Evolutionary conservation across 2,113 vertebrate species (phyloP), one percentile per base, ranked within the genome.

Genomic region (Toxotes jaculatrix): DNA sequence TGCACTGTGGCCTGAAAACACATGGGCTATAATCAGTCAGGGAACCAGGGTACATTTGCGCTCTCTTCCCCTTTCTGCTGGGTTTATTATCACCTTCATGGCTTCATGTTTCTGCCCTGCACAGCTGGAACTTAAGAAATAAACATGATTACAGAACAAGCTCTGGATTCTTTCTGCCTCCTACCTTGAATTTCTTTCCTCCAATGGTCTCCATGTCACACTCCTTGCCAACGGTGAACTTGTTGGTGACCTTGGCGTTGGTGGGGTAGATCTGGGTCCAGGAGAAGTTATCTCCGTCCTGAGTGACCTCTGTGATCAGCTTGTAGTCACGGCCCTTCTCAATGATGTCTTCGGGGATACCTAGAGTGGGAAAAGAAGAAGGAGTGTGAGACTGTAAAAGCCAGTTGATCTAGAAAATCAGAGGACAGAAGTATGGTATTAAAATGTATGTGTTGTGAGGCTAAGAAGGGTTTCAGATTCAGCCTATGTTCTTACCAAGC

Each of bases 161-260:
- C 31, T 65, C 34, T 68, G 8, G 17, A 16, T 34, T 21, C 27
- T 42, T 73, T 78, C 21, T 27, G 27, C 14, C 2, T 61, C 88
- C 88, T 87, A 98, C 98, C 96, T 98, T 98, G 92, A 99, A 98
- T 74, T 95, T 98, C 94, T 94, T 99, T 38, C 97, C 97, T n/a
- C 94, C 94, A n/a, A 98, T 91, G 73, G 96, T 97, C 85, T 97
- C 96, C 94, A 99, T 96, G 21, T 99, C 96, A 0, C 94, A 80
- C 75, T 99, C 98, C 83, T 96, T 93, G 90, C 93, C 96, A 1
- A 97, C 57, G 23, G 92, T 93, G 91, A 99, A 99, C 17, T 80
- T 94, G 92, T 99, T 99, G 93, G 88, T 95, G 7, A 96, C 93
- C 62, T 78, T 94, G 55, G 89, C 94, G 27, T 95, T 94, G 0